phyloP scores from a whole-genome alignment of 2,113 vertebrate genomes.

The Vicugna pacos region DNA sequence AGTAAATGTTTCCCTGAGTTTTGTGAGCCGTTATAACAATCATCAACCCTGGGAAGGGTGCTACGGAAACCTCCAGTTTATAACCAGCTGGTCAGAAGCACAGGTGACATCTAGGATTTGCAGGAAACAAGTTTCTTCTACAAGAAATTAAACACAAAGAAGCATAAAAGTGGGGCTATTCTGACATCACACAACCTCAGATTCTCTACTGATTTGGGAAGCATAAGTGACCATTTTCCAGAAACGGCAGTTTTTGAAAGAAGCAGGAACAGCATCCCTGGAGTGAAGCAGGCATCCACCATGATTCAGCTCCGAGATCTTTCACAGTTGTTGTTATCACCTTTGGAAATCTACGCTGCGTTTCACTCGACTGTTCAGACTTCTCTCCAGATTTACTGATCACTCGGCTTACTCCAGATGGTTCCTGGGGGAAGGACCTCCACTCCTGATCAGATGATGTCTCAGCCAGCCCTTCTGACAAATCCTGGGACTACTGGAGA shows the following conservation, averaged over 20 bases:
- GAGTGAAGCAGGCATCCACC: not conserved
- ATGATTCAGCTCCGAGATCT: slow-evolving; percentile 55
- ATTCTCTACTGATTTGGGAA: not conserved
- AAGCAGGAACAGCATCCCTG: not conserved
- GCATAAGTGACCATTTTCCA: not conserved
- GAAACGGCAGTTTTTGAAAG: not conserved
- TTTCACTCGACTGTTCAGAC: slow-evolving; percentile 65
- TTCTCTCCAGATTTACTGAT: slow-evolving; percentile 52
- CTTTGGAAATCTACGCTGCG: slow-evolving; percentile 55
- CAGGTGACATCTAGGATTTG: not conserved
- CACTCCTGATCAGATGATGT: not conserved
- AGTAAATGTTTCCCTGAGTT: not conserved
- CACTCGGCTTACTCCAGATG: slow-evolving; percentile 56
- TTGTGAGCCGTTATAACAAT: not conserved
- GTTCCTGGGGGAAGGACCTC: not conserved
- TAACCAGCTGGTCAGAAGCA: not conserved
- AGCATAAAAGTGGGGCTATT: not conserved
- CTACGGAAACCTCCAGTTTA: not conserved
- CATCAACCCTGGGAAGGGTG: not conserved
- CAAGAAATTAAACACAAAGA: not conserved
- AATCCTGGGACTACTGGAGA: slow-evolving; percentile 20
- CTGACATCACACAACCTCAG: not conserved
- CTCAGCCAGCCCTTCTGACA: slow-evolving; percentile 63
- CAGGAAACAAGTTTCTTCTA: not conserved
- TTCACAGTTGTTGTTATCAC: slow-evolving; percentile 75